Evolutionary conservation across 53 echinoderm and acorn worm genomes (phyloP).

Genomic region (Paracentrotus lividus): DNA sequence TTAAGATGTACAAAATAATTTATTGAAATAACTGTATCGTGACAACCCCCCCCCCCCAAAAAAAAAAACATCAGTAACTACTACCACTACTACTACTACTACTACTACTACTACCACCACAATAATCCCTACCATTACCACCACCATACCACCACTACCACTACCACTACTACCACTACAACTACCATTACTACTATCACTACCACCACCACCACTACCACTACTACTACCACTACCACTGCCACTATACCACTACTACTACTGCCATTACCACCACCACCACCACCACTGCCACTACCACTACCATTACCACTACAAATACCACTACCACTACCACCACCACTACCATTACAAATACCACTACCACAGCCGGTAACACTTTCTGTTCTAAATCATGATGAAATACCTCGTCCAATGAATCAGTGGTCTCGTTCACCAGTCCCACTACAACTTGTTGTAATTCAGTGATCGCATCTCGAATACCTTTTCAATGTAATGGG

Average conservation of each 20-base stretch:
- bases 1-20: no score
- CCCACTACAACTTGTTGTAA: neutral
- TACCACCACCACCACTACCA: neutral
- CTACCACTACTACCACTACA: neutral
- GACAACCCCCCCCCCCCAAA: neutral
- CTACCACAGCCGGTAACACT: no score
- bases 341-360: no score
- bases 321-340: no score
- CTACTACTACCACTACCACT: neutral
- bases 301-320: no score
- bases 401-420: slow-evolving; percentile 18
- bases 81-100: neutral
- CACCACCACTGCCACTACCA: no score
- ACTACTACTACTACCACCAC: neutral
- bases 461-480: neutral
- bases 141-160: neutral
- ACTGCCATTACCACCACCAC: no score
- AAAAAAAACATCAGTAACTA: neutral
- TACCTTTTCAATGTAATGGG: neutral
- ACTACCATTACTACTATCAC: neutral
- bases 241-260: neutral
- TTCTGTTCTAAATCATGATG: no score
- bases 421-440: slow-evolving; percentile 1
- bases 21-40: neutral
- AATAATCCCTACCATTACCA: neutral